Evolutionary conservation across 1,140 invertebrate species (phyloP), one percentile per base, ranked within the genome.

Genomic region (Brachionus paranguensis): DNA sequence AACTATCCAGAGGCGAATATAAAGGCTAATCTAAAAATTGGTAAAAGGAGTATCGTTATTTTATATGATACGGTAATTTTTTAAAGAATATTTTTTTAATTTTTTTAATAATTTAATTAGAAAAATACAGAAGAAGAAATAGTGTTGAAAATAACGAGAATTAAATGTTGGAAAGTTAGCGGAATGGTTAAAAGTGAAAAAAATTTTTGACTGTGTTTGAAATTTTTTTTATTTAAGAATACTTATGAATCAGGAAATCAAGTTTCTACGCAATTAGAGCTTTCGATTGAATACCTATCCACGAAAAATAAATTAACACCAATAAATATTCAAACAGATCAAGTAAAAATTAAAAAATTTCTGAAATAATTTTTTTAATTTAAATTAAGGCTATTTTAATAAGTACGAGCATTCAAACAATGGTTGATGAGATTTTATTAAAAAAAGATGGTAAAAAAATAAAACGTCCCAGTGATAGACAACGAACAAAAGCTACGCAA

Each of bases 231-330:
- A 37, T 64, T 68, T 72, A 84, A 81, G 76, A 84, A 83, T 6
- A 24, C 84, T 12, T 72, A 84, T 37, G 50, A 85, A 78, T 84
- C 85, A 27, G 79, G 84, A 24, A 85, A 84, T 41, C 86, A 84
- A 79, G 79, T 86, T 41, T 84, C 85, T 81, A 86, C 88, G 14
- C 85, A 88, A 68, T 90, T 95, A 84, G 95, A 98, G 89, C 89
- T 98, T 14, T 95, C 95, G 0, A 97, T 98, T 90, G 96, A 98
- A 90, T 98, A 98, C 91, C 91, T 98, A 14, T 93, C 97, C 89
- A 93, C 93, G n/a, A 95, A 94, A 89, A 94, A 97, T 84, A 93
- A 93, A 68, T 90, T 98, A 72, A 93, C 95, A 86, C 97, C 96
- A 96, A 93, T 98, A 37, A 96, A 94, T 11, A 92, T 98, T 83